Conservation (phyloP, 2,113 vertebrate genomes). For the Eolophus roseicapilla region DNA sequence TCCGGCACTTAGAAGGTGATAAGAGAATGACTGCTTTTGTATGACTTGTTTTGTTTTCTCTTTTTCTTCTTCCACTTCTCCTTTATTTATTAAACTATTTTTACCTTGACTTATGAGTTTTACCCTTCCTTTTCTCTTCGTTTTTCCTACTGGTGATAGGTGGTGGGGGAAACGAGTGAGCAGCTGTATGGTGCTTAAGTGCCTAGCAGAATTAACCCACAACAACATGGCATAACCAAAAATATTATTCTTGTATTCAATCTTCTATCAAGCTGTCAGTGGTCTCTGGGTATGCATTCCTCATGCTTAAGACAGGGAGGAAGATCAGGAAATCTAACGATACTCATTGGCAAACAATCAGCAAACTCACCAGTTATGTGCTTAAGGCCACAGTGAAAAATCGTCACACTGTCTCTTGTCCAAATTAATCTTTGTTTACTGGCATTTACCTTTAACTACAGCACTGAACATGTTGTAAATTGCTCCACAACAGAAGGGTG, state of each 20-base stretch:
- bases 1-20: background rate
- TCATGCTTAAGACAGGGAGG: background rate
- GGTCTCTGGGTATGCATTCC: background rate
- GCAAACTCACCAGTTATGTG: background rate
- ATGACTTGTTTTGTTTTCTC: background rate
- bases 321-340: background rate
- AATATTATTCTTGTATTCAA: background rate
- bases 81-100: background rate
- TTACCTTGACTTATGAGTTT: background rate
- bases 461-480: background rate
- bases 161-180: background rate
- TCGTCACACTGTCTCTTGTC: background rate
- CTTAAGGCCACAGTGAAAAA: background rate
- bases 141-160: background rate
- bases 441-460: background rate
- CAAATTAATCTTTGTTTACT: background rate
- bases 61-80: background rate
- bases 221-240: background rate
- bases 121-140: background rate
- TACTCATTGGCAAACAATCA: background rate
- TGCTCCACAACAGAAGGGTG: background rate
- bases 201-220: background rate
- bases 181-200: background rate
- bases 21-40: background rate
- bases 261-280: background rate